Evolutionary conservation across 2,888 invertebrate genomes (phyloP), one percentile per base, ranked within the genome.

Genomic region (Actias luna): DNA sequence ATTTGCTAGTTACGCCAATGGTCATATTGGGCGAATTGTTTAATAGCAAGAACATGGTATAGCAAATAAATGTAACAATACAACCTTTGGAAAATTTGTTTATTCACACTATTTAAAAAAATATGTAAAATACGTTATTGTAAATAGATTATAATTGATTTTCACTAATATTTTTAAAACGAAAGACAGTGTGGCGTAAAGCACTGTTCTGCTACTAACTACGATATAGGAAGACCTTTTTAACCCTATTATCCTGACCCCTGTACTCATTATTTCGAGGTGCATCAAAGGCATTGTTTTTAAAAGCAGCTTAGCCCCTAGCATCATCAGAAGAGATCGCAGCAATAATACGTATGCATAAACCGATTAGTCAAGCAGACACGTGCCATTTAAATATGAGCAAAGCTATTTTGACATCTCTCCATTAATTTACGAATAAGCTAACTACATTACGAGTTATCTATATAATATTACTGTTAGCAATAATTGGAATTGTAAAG

Each of bases 361-460:
- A 78, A 76, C 78, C 79, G 78, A 77, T 78, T 79, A 79, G 61
- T 69, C 64, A 64, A 66, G 58, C 60, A 67, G 64, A 57, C 59
- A 62, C 61, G 61, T 58, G 61, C 10, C 57, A 55, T 33, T 4
- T 22, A 14, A 61, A 42, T n/a, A 46, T 31, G 58, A 33, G 46
- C 2, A 8, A 39, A 57, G 36, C 57, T 14, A 39, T 55, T 39
- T 39, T 33, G 33, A 39, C 36, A 3, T 22, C 25, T 25, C 25
- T 50, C 4, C 12, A 12, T 22, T 1, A 33, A 8, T 25, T 50
- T 25, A 50, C 22, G 2, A 25, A 25, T 3, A 50, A 22, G 12
- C 22, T 50, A 25, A 50, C 33, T 33, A 7, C 33, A 33, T 5
- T 33, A 33, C 8, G 5, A 5, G 8, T 33, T 33, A 5, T 33